Evolutionary conservation across 1,140 invertebrate genomes (phyloP).

Genomic region (Drosophila ficusphila): DNA sequence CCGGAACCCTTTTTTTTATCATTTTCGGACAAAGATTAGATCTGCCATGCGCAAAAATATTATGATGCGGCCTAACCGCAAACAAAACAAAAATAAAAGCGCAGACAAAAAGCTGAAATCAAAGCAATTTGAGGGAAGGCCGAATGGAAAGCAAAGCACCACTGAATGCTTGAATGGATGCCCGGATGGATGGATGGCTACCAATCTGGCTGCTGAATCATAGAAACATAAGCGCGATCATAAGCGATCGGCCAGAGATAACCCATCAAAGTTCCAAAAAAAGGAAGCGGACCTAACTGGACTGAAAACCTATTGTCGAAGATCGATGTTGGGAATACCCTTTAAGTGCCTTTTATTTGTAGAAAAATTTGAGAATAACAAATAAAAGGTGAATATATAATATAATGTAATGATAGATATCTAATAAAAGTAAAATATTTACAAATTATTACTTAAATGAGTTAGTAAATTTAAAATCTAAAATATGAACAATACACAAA

Average conservation of each 20-base stretch:
- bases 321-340: not conserved
- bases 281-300: conserved; percentile 8
- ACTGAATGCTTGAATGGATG: conserved; percentile 27
- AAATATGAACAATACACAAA: too few relatives aligned
- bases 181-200: conserved; percentile 66
- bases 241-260: conserved; percentile 67
- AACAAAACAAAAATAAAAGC: conserved; percentile 53
- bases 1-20: conserved; percentile 49
- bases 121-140: conserved; percentile 31
- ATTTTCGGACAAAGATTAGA: conserved; percentile 69
- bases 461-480: too few relatives aligned
- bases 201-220: conserved; percentile 75
- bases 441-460: too few relatives aligned
- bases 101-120: conserved; percentile 25
- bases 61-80: conserved; percentile 67
- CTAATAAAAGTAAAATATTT: too few relatives aligned
- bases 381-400: too few relatives aligned
- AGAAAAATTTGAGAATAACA: too few relatives aligned
- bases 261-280: conserved; percentile 45
- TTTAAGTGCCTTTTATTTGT: not conserved
- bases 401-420: too few relatives aligned
- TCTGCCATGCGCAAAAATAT: conserved; percentile 80
- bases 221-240: conserved; percentile 78
- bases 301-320: not conserved
- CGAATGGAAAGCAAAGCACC: conserved; percentile 30